phyloP scores from a whole-genome alignment of 2,797 vertebrate genomes.

The Chaunax sp. region DNA sequence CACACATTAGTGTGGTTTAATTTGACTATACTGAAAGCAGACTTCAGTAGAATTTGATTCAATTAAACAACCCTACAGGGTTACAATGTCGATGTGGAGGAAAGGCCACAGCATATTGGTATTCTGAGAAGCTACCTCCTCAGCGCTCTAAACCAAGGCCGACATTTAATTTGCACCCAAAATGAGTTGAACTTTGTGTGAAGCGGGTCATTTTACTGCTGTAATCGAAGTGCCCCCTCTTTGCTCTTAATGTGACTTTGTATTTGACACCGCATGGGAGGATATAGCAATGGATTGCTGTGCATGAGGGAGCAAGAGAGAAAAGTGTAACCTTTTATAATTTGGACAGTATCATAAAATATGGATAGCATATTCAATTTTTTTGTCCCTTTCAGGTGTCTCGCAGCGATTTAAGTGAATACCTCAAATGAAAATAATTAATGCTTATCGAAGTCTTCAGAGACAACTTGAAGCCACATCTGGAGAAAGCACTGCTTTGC shows the following conservation, averaged over 20 bases:
- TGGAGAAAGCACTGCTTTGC: slow-evolving; percentile 10
- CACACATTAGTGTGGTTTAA: neutral
- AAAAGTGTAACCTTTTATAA: slow-evolving; percentile 26
- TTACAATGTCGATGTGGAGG: slow-evolving; percentile 1
- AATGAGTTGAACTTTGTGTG: slow-evolving; percentile 79
- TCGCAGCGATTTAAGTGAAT: slow-evolving; percentile 28
- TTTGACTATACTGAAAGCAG: neutral
- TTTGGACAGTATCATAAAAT: slow-evolving; percentile 45
- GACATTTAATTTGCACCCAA: slow-evolving; percentile 81
- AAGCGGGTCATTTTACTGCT: slow-evolving; percentile 68
- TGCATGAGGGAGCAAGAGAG: neutral
- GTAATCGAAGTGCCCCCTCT: slow-evolving; percentile 64
- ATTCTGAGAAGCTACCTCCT: slow-evolving; percentile 57
- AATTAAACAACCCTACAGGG: too few species aligned
- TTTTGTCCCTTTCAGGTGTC: slow-evolving; percentile 28
- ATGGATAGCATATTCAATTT: slow-evolving; percentile 28
- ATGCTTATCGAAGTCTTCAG: slow-evolving; percentile 32
- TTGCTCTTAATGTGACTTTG: slow-evolving; percentile 59
- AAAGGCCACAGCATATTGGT: slow-evolving; percentile 40
- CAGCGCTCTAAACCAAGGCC: slow-evolving; percentile 60
- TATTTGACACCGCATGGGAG: slow-evolving; percentile 27
- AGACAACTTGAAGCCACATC: slow-evolving; percentile 31
- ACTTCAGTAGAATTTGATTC: neutral
- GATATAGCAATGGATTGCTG: neutral
- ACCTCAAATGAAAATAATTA: slow-evolving; percentile 43